phyloP scores from a whole-genome alignment of 2,113 vertebrate species.

The Ammospiza nelsoni region DNA sequence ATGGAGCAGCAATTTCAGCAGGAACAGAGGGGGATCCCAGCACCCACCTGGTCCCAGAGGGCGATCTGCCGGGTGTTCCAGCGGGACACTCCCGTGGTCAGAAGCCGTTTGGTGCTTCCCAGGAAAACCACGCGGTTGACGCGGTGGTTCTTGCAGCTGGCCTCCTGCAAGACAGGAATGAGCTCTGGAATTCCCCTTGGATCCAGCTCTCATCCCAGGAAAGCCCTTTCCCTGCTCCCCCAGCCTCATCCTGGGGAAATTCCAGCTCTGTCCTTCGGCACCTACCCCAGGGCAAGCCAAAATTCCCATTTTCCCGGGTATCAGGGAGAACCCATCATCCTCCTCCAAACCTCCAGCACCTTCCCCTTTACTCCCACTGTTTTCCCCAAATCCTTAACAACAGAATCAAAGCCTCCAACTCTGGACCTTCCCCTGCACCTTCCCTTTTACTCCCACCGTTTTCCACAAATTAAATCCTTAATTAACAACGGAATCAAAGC shows the following conservation, averaged over 20 bases:
- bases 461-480: neutral
- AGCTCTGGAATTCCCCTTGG: neutral
- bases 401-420: neutral
- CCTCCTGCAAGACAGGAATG: constrained; percentile 77
- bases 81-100: constrained; percentile 93
- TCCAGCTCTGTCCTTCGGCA: accelerated
- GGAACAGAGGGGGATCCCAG: accelerated
- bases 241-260: accelerated
- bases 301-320: accelerated
- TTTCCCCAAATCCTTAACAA: neutral
- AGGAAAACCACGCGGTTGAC: constrained; percentile 94
- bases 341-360: neutral
- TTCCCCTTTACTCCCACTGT: accelerated
- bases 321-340: neutral
- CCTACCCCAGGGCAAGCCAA: accelerated
- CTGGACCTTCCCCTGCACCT: neutral
- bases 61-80: constrained; percentile 97
- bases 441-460: neutral
- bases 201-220: neutral
- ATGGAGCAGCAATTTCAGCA: accelerated
- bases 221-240: neutral
- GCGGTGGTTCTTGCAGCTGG: constrained; percentile 92
- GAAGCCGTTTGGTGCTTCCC: constrained; percentile 90
- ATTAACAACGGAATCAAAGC: neutral
- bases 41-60: constrained; percentile 95